These are phyloP conservation scores for Zalophus californianus DNA, from an alignment of 2,797 vertebrate genomes.

Conservation along the genomic window DNA sequence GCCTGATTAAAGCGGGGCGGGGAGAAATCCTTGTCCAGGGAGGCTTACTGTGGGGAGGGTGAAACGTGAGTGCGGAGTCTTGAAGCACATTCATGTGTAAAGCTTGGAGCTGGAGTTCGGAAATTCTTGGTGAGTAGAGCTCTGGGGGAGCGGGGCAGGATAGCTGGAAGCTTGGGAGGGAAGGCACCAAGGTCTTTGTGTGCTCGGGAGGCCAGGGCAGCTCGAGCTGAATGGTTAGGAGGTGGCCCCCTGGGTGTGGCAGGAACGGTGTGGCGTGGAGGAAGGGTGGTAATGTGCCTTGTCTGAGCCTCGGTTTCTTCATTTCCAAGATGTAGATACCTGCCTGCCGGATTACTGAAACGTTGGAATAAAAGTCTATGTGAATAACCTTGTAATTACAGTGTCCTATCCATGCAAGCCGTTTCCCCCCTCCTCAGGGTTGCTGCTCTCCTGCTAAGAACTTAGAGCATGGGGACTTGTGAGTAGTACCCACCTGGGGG, in stretches of 20 bases:
- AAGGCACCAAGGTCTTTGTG: background rate
- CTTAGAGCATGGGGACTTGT: background rate
- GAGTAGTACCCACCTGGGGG: background rate
- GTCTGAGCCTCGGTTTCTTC: background rate
- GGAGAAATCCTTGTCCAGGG: background rate
- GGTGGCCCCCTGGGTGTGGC: background rate
- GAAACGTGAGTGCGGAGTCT: background rate
- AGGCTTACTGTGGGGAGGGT: background rate
- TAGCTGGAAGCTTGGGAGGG: background rate
- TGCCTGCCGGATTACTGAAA: background rate
- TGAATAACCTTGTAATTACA: background rate
- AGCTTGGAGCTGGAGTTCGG: background rate
- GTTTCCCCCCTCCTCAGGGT: background rate
- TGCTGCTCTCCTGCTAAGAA: background rate
- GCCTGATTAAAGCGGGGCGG: background rate
- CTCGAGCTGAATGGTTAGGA: background rate
- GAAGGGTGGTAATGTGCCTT: background rate
- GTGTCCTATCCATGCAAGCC: background rate
- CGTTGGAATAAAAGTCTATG: background rate
- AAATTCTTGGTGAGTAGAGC: background rate
- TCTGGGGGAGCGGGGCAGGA: too few species aligned
- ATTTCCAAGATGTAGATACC: background rate
- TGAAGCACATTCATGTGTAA: background rate
- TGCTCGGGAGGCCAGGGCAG: background rate
- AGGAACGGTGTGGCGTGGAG: background rate